phyloP scores from a whole-genome alignment of 1,140 invertebrate genomes.

The Papilio polytes region DNA sequence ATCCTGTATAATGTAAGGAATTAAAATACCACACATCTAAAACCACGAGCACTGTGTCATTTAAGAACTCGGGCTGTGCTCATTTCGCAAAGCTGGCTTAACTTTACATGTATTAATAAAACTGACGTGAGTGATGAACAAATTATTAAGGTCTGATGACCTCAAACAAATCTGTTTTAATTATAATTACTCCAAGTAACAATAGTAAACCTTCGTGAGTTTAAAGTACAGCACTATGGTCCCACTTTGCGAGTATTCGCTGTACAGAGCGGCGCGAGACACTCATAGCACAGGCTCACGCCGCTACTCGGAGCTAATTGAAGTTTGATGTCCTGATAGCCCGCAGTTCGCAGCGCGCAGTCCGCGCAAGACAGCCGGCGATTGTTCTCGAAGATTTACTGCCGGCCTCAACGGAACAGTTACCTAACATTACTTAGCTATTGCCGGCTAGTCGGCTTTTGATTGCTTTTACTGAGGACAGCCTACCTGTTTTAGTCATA shows the following conservation, averaged over 20 bases:
- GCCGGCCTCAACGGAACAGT: background rate
- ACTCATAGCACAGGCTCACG: background rate
- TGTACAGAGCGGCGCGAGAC: background rate
- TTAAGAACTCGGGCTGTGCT: background rate
- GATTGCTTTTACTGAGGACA: background rate
- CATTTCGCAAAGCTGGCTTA: background rate
- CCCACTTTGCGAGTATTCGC: background rate
- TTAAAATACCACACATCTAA: background rate
- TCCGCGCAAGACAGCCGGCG: background rate
- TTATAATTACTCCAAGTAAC: too few species aligned
- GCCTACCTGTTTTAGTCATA: background rate
- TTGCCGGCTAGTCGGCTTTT: background rate
- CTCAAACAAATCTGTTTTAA: too few species aligned
- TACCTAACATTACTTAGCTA: background rate
- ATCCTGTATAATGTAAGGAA: background rate
- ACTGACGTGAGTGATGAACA: too few species aligned
- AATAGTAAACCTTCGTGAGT: too few species aligned
- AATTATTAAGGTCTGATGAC: too few species aligned
- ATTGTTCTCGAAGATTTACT: slow-evolving; percentile 13
- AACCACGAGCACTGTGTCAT: background rate
- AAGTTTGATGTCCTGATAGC: slow-evolving; percentile 48
- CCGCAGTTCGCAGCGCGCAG: slow-evolving; percentile 32
- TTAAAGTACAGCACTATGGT: too few species aligned
- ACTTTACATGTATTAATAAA: background rate
- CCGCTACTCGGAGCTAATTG: slow-evolving; percentile 40